Evolutionary conservation across 2,888 invertebrate species (phyloP), one percentile per base, ranked within the genome.

Genomic region (Odontomyia ornata): DNA sequence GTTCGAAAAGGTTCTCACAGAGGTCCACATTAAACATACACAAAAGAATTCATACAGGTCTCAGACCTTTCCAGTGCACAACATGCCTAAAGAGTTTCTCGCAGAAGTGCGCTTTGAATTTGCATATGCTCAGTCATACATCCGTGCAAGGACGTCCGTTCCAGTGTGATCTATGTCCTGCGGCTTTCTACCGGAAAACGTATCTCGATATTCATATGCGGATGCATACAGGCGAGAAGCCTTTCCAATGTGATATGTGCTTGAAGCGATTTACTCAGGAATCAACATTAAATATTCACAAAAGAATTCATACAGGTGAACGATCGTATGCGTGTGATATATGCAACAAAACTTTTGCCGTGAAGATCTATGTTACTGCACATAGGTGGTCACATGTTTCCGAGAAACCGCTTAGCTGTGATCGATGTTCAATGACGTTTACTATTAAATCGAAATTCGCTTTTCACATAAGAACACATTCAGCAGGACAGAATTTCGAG

Each of bases 11-110:
- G 84, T 93, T 93, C 88, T 93, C 93, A 79, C 93, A 93, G 88
- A 93, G 93, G 86, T 93, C 93, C 84, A 93, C 93, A 86, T 89
- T 93, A 83, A 93, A 93, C 88, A 93, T 93, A 81, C 93, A 93
- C 89, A 93, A 93, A 86, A 90, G 93, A 84, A 92, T 92, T 81
- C 93, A 93, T 86, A 92, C 93, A 84, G 89, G 89, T 89, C 79
- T 89, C 86, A 87, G 88, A 79, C 89, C 89, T 82, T 89, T 88
- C 88, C 88, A 89, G 87, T 89, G 89, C 85, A 88, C 88, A 84
- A 88, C 89, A 84, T 89, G 89, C 88, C 87, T 87, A 87, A 89
- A 89, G 87, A 87, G 89, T 84, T 89, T 89, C 87, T 88, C 89
- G 83, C 89, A 89, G 88, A 89, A 89, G 86, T 89, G 89, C 81